Percentiles rank a stretch among this genome's conserved stretches.
Conservation (phyloP, 2,797 vertebrate species). For the Meriones psammophilus region DNA sequence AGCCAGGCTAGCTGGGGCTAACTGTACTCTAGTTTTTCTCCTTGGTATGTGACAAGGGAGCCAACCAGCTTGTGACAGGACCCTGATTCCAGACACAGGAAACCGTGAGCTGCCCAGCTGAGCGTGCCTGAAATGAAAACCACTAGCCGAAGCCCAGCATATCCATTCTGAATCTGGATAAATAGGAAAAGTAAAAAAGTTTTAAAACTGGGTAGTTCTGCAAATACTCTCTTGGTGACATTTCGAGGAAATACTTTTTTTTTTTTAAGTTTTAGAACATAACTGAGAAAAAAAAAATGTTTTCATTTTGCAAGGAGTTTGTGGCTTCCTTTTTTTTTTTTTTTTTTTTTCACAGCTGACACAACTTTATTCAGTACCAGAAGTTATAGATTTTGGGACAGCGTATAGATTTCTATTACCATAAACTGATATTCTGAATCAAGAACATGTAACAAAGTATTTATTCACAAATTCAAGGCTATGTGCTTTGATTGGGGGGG, state of each 20-base stretch:
- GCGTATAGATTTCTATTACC: constrained; percentile 56
- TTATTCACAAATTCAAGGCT: constrained; percentile 42
- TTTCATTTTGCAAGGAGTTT: constrained; percentile 16
- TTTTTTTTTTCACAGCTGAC: background rate
- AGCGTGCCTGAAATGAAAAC: background rate
- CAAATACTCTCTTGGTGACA: background rate
- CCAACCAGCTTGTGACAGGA: background rate
- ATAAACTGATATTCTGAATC: constrained; percentile 25
- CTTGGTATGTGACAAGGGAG: background rate
- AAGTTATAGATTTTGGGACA: constrained; percentile 59
- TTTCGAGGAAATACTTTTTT: constrained; percentile 31
- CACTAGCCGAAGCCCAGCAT: background rate
- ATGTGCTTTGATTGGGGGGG: background rate
- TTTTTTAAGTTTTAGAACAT: background rate
- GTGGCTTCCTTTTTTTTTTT: background rate
- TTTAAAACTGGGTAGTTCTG: background rate
- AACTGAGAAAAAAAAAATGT: constrained; percentile 4
- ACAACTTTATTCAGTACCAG: constrained; percentile 65
- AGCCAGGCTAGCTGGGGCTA: background rate
- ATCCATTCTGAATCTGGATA: background rate
- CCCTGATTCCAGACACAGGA: background rate
- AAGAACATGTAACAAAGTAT: constrained; percentile 18
- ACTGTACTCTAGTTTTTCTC: constrained; percentile 19
- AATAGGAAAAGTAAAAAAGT: background rate
- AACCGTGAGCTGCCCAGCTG: background rate